Evolutionary conservation across 2,113 vertebrate species (phyloP), one percentile per base, ranked within the genome.

Genomic region (Melanostigma gelatinosum): DNA sequence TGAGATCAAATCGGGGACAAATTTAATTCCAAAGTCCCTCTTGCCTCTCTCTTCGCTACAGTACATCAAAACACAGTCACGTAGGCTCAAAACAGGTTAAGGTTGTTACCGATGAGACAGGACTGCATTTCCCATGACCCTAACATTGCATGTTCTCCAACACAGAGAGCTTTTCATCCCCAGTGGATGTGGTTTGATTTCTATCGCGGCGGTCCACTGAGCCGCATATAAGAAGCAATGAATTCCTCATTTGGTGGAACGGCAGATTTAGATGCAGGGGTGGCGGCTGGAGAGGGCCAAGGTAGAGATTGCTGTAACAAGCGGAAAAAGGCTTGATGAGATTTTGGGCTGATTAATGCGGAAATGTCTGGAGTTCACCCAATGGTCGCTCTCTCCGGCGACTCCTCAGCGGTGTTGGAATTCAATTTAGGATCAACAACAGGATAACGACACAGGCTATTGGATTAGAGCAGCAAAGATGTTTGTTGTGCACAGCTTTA

Each of bases 301-400:
- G 58, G 82, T 66, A 77, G 65, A 78, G 83, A 82, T 40, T 60
- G 76, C 11, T 2, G 69, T 62, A 89, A 83, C 72, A 73, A 83
- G 85, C 32, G 18, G 80, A 85, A 77, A 77, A 89, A 60, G 55
- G 65, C 82, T 82, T 16, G 36, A 90, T 91, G 66, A 29, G 85
- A 92, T 89, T 81, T 81, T 24, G 6, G 84, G 42, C 72, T 81
- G 90, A 92, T 92, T 90, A 92, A 64, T 36, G 74, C 32, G 63
- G 90, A 91, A 91, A 85, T 63, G 79, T 88, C 62, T 72, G 32
- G 84, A 74, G 92, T 92, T 94, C 91, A 93, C 20, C 68, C 57
- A 20, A 67, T 89, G 93, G 91, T 89, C 91, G 88, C 57, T 83
- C 20, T 48, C n/a, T 3, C 58, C 34, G 12, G 67, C 24, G 15